Percentiles rank a stretch among this genome's conserved stretches.
phyloP scores from a whole-genome alignment of 2,888 invertebrate genomes.

The Lasioglossum marginatum region DNA sequence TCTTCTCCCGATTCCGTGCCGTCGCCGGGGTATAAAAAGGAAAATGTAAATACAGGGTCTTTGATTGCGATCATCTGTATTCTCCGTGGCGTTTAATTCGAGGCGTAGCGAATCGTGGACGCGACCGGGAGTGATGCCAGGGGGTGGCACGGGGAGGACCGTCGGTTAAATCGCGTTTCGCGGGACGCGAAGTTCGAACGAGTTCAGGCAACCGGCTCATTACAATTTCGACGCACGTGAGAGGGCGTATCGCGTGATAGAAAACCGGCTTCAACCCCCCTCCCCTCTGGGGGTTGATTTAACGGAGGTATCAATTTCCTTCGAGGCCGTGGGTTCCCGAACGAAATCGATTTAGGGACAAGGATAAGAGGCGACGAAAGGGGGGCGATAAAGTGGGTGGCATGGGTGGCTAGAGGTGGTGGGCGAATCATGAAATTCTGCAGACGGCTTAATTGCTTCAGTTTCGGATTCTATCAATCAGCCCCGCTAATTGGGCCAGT shows the following conservation, averaged over 20 bases:
- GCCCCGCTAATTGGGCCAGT: constrained; percentile 58
- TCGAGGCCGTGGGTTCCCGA: constrained; percentile 20
- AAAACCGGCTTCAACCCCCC: constrained; percentile 1
- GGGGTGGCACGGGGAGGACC: neutral
- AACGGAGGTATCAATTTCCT: constrained; percentile 55
- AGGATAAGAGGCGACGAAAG: constrained; percentile 33
- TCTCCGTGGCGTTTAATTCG: neutral
- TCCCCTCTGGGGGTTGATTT: constrained; percentile 11
- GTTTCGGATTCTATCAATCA: constrained; percentile 66
- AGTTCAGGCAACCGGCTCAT: constrained; percentile 15
- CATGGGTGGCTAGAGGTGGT: neutral
- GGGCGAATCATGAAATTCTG: constrained; percentile 55
- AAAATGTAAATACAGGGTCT: neutral
- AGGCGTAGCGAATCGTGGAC: neutral
- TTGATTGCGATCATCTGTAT: constrained; percentile 1
- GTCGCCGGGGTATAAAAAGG: neutral
- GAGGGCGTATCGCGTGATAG: constrained; percentile 52
- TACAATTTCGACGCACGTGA: constrained; percentile 22
- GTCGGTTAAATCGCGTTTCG: neutral
- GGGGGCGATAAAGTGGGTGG: neutral
- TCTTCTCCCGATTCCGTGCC: neutral
- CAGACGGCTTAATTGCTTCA: constrained; percentile 60
- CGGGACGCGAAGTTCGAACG: constrained; percentile 1
- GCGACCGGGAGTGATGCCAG: neutral
- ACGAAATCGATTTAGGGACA: constrained; percentile 53